phyloP scores from a whole-genome alignment of 2,113 vertebrate species.

The Oncorhynchus masou region DNA sequence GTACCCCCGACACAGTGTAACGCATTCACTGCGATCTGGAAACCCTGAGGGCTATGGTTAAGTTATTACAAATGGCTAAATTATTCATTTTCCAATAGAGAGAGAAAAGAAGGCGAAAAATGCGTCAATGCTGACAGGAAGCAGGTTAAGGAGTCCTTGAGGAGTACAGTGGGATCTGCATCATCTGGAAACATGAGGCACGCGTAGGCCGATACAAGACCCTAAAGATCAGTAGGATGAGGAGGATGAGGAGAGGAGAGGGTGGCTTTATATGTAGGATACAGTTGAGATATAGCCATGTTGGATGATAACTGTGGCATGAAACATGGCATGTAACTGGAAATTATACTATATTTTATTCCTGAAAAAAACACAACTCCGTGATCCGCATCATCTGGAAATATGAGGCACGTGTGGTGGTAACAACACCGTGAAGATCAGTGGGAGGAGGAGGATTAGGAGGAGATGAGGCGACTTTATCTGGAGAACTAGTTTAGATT shows the following conservation, averaged over 20 bases:
- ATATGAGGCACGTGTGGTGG: too few relatives aligned
- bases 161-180: slow-evolving; percentile 54
- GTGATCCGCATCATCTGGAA: background rate
- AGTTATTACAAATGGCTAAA: slow-evolving; percentile 37
- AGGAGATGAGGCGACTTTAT: too few relatives aligned
- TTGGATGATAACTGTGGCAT: slow-evolving; percentile 40
- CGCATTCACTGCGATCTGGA: slow-evolving; percentile 8
- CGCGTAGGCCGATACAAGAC: slow-evolving; percentile 7
- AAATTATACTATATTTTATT: background rate
- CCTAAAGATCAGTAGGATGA: slow-evolving; percentile 40
- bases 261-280: slow-evolving; percentile 39
- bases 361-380: background rate
- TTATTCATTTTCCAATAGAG: slow-evolving; percentile 32
- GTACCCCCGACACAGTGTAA: background rate
- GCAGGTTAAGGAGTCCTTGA: slow-evolving; percentile 53
- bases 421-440: too few relatives aligned
- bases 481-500: too few relatives aligned
- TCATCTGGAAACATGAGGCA: slow-evolving; percentile 52
- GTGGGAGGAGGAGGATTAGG: too few relatives aligned
- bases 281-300: slow-evolving; percentile 36
- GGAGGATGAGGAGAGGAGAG: slow-evolving; percentile 16
- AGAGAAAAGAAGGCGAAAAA: slow-evolving; percentile 35
- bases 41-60: background rate
- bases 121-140: slow-evolving; percentile 50
- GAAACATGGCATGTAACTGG: background rate